phyloP scores from a whole-genome alignment of 2,797 vertebrate genomes.

The Bufotes viridis region DNA sequence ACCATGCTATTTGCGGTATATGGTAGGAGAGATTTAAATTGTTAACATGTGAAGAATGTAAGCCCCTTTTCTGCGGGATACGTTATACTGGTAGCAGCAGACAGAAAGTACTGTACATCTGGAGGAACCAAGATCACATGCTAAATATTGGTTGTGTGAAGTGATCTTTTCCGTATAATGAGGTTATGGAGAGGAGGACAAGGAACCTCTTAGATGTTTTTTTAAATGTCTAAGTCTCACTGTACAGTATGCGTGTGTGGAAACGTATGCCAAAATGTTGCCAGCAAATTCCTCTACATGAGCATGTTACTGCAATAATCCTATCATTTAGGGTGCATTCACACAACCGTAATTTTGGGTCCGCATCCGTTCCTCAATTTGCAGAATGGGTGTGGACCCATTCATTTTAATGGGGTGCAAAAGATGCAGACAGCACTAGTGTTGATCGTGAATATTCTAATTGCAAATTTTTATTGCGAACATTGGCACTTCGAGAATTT shows the following conservation, averaged over 20 bases:
- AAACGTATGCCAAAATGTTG: too few species aligned
- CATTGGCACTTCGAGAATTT: too few species aligned
- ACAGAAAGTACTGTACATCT: not conserved
- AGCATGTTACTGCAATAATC: too few species aligned
- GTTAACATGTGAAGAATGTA: not conserved
- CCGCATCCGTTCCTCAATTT: too few species aligned
- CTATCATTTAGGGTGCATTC: too few species aligned
- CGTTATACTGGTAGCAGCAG: not conserved
- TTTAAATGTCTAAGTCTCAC: not conserved
- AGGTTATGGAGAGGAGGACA: not conserved
- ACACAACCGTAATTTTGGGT: too few species aligned
- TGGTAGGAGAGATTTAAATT: not conserved
- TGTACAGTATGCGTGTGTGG: not conserved
- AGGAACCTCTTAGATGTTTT: conserved; percentile 14
- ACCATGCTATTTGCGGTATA: not conserved
- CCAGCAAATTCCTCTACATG: too few species aligned
- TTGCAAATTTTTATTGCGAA: too few species aligned
- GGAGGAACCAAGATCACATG: not conserved
- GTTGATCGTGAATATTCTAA: too few species aligned
- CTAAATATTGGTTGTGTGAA: not conserved
- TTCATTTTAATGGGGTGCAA: too few species aligned
- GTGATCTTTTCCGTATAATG: not conserved
- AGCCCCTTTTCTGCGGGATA: not conserved
- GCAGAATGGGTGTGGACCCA: too few species aligned
- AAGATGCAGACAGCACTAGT: too few species aligned